phyloP scores from a whole-genome alignment of 2,888 invertebrate genomes.

The Timema podura region DNA sequence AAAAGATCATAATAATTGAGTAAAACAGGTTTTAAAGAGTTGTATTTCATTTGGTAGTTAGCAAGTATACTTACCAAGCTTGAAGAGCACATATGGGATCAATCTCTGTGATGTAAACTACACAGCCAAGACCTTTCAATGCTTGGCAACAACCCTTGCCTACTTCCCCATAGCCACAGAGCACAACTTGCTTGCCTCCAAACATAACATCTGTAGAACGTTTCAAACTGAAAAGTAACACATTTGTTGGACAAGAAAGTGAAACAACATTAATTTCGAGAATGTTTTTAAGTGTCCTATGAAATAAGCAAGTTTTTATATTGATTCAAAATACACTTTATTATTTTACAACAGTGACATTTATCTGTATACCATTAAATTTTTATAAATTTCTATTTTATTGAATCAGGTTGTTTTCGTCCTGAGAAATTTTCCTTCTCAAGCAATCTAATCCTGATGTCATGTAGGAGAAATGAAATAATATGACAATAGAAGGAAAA shows the following conservation, averaged over 20 bases:
- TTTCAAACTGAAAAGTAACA: constrained; percentile 61
- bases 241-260: background rate
- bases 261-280: background rate
- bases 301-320: background rate
- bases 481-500: too few species aligned
- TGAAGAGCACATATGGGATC: constrained; percentile 97
- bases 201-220: constrained; percentile 95
- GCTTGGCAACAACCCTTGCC: constrained; percentile 97
- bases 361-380: too few species aligned
- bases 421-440: too few species aligned
- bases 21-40: too few species aligned
- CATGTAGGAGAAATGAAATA: too few species aligned
- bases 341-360: background rate
- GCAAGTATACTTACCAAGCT: constrained; percentile 61
- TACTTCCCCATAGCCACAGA: constrained; percentile 96
- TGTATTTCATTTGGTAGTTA: too few species aligned
- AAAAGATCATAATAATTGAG: too few species aligned
- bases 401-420: too few species aligned
- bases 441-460: too few species aligned
- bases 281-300: background rate
- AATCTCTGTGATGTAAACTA: constrained; percentile 90
- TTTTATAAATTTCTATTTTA: too few species aligned
- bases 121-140: constrained; percentile 88
- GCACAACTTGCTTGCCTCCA: constrained; percentile 92
- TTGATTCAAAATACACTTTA: background rate